Conservation (phyloP, 2,113 vertebrate species). For the Promerops cafer region DNA sequence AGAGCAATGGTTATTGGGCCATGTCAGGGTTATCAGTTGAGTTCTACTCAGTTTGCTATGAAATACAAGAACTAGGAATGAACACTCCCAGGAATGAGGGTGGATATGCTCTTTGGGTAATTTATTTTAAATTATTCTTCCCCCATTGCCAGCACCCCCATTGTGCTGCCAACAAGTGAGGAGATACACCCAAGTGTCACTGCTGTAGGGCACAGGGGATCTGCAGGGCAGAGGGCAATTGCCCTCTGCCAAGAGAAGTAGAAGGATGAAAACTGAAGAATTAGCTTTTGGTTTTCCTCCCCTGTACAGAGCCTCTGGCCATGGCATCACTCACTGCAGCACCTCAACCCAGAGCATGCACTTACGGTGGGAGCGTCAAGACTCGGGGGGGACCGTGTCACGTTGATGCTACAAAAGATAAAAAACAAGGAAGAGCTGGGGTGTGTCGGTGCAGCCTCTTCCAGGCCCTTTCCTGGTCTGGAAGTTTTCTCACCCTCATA, state of each 20-base stretch:
- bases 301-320: background rate
- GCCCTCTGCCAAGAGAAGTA: background rate
- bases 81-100: background rate
- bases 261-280: background rate
- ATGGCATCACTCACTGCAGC: background rate
- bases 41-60: background rate
- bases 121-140: background rate
- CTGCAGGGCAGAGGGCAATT: background rate
- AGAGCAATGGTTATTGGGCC: rapidly evolving
- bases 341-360: background rate
- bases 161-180: background rate
- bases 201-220: background rate
- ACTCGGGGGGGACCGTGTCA: background rate
- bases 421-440: background rate
- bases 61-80: background rate
- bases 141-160: background rate
- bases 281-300: background rate
- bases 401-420: conserved; percentile 26
- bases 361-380: conserved; percentile 24
- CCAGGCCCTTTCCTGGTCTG: background rate
- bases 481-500: background rate
- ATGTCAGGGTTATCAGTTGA: rapidly evolving
- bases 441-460: background rate
- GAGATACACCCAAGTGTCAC: background rate
- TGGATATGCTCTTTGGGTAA: background rate